phyloP scores from a whole-genome alignment of 2,797 vertebrate species.

The Euphonia xanthogaster region DNA sequence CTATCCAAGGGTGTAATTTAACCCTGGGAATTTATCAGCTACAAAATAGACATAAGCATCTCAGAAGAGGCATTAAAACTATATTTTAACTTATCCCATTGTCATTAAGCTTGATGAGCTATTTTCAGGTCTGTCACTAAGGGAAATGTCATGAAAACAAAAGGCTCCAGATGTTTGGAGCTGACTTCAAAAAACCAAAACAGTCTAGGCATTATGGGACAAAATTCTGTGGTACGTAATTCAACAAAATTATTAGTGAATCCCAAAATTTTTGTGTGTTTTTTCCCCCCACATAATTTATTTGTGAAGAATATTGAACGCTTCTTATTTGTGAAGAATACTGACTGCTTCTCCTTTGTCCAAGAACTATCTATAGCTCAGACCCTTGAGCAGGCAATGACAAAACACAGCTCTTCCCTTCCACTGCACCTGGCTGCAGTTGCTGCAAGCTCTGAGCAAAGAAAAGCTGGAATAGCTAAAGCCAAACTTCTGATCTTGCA shows the following conservation, averaged over 20 bases:
- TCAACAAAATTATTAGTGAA: neutral
- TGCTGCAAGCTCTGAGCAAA: neutral
- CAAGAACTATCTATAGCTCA: neutral
- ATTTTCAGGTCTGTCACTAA: neutral
- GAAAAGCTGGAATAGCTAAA: neutral
- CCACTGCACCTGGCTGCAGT: neutral
- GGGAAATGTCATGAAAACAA: neutral
- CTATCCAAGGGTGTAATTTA: neutral
- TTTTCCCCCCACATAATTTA: neutral
- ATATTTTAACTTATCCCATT: neutral
- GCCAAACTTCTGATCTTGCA: neutral
- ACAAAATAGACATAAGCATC: constrained; percentile 5
- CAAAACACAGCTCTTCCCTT: neutral
- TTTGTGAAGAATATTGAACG: neutral
- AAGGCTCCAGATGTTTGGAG: neutral
- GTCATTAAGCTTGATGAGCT: neutral
- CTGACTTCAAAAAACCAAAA: neutral
- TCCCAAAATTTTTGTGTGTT: fast-evolving
- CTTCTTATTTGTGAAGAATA: neutral
- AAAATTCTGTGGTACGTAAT: neutral
- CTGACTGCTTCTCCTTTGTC: neutral
- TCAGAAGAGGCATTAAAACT: neutral
- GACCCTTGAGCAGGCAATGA: neutral
- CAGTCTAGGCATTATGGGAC: neutral
- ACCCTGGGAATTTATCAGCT: neutral